Percentiles rank a stretch among this genome's conserved stretches.
These are phyloP conservation scores for Bovichtus diacanthus DNA, from an alignment of 2,797 vertebrate species.

Conservation along the genomic window DNA sequence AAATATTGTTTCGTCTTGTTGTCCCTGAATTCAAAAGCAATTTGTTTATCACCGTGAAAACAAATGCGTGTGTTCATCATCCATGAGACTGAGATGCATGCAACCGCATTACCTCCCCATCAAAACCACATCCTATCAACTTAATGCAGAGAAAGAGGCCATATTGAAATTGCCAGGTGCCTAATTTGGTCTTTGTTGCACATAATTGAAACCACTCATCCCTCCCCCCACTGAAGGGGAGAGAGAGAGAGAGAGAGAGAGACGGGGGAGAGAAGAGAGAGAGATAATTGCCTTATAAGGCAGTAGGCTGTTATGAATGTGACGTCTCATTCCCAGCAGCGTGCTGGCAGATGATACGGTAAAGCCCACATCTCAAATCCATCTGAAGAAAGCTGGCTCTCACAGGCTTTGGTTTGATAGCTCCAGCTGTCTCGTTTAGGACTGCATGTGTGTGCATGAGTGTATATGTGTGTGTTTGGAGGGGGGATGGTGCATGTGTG, in stretches of 20 bases:
- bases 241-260: slow-evolving; percentile 16
- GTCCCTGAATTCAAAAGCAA: not conserved
- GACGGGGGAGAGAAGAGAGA: slow-evolving; percentile 33
- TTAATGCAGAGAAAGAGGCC: slow-evolving; percentile 70
- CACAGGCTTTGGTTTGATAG: slow-evolving; percentile 76
- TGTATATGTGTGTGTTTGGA: slow-evolving; percentile 17
- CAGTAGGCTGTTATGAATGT: slow-evolving; percentile 75
- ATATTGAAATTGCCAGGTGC: slow-evolving; percentile 82
- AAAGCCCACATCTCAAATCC: slow-evolving; percentile 82
- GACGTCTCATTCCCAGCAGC: slow-evolving; percentile 82
- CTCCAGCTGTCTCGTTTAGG: slow-evolving; percentile 80
- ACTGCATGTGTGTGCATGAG: slow-evolving; percentile 44
- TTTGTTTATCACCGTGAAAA: slow-evolving; percentile 7
- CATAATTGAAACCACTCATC: slow-evolving; percentile 82
- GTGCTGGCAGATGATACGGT: slow-evolving; percentile 79
- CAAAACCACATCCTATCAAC: slow-evolving; percentile 71
- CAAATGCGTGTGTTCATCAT: slow-evolving; percentile 18
- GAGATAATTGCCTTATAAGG: slow-evolving; percentile 83
- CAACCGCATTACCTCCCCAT: slow-evolving; percentile 57
- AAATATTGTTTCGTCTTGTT: not conserved
- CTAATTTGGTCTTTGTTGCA: slow-evolving; percentile 84
- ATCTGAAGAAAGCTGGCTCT: slow-evolving; percentile 80
- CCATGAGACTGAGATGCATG: slow-evolving; percentile 16
- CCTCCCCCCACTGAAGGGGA: slow-evolving; percentile 57
- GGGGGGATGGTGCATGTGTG: slow-evolving; percentile 18